Conservation (phyloP, 37 sponge, comb jelly and placozoan species). For the Ephydatia muelleri region DNA sequence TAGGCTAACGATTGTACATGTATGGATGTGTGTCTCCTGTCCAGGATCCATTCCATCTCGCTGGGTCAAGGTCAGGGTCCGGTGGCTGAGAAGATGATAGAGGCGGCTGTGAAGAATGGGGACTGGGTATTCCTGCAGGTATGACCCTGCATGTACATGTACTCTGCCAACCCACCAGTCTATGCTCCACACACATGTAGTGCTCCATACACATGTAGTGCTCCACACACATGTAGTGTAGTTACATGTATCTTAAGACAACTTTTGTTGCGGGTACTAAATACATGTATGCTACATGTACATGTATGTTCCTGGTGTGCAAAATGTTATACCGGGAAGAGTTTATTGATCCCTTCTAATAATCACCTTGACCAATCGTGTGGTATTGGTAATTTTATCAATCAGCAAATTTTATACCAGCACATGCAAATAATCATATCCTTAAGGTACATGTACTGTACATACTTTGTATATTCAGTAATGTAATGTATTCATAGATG, state of each 20-base stretch:
- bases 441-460: too few species aligned
- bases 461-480: too few species aligned
- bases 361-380: too few species aligned
- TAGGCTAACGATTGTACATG: neutral
- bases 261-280: neutral
- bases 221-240: neutral
- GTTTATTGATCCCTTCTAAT: too few species aligned
- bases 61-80: slow-evolving; percentile 99
- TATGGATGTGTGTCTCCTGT: neutral
- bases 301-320: neutral
- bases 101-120: slow-evolving; percentile 77
- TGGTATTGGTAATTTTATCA: too few species aligned
- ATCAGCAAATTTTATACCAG: too few species aligned
- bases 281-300: neutral
- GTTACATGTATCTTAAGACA: neutral
- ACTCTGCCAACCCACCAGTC: neutral
- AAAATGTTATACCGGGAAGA: neutral
- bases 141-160: neutral
- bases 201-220: neutral
- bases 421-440: too few species aligned
- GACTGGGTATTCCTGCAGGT: slow-evolving; percentile 99
- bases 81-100: slow-evolving; percentile 93
- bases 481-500: too few species aligned
- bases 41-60: slow-evolving; percentile 91
- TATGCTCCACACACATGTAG: neutral